These are phyloP conservation scores for Platysternon megacephalum DNA, from an alignment of 2,113 vertebrate species.

Conservation along the genomic window DNA sequence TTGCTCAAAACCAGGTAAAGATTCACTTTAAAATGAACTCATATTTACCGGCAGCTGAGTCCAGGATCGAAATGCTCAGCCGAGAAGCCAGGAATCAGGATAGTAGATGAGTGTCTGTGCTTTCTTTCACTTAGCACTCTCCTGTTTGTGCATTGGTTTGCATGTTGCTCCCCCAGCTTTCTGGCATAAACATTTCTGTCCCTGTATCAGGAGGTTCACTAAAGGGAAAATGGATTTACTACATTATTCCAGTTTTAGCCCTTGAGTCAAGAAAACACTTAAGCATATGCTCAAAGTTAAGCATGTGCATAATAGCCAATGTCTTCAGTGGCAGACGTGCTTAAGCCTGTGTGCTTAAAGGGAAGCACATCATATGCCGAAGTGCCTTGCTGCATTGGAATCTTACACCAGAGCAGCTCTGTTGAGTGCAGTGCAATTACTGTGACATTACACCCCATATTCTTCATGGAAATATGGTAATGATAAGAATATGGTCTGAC, in stretches of 20 bases:
- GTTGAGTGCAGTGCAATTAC: background rate
- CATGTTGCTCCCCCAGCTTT: background rate
- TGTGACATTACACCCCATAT: too few relatives aligned
- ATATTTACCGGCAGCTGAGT: background rate
- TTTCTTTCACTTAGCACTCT: background rate
- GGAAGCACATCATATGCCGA: background rate
- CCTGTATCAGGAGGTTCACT: background rate
- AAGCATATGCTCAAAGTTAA: background rate
- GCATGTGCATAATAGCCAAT: background rate
- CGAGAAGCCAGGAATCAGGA: background rate
- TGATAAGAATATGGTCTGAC: too few relatives aligned
- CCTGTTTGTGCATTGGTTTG: fast-evolving
- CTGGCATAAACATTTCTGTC: background rate
- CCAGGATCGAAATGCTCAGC: background rate
- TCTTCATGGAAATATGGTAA: too few relatives aligned
- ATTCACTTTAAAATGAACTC: background rate
- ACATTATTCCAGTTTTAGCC: background rate
- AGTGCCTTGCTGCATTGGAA: background rate
- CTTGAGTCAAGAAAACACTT: background rate
- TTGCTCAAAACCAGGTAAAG: background rate
- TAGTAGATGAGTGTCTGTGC: background rate
- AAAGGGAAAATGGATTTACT: background rate
- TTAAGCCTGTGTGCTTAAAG: background rate
- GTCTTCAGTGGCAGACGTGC: background rate
- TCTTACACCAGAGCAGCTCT: background rate